A percentile compares a stretch with the other conserved stretches of the same genome.
phyloP scores from a whole-genome alignment of 1,140 invertebrate genomes.

The Caenorhabditis tropicalis region DNA sequence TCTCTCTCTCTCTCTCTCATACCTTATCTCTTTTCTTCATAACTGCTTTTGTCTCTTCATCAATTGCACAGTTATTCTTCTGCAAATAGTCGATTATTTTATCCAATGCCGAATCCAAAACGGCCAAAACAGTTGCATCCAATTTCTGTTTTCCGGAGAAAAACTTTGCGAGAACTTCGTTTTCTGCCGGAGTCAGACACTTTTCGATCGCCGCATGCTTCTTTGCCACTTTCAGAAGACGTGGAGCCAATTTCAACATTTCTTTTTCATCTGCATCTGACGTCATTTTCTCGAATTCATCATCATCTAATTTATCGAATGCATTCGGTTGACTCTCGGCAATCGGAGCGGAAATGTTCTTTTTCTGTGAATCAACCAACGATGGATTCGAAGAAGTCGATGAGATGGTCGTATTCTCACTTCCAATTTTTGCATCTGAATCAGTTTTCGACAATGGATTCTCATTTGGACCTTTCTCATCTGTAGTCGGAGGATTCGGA shows the following conservation, averaged over 20 bases:
- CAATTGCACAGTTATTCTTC: constrained; percentile 23
- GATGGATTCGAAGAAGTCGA: not conserved
- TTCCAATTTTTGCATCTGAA: not conserved
- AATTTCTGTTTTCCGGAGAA: constrained; percentile 23
- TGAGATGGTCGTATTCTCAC: not conserved
- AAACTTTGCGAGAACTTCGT: constrained; percentile 12
- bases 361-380: not conserved
- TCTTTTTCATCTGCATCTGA: constrained; percentile 23
- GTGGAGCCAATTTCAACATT: constrained; percentile 9
- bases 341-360: not conserved
- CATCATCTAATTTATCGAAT: constrained; percentile 19
- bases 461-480: too few relatives aligned
- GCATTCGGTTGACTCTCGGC: not conserved
- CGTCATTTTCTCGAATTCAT: constrained; percentile 36
- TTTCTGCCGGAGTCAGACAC: not conserved
- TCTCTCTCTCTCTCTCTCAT: too few relatives aligned
- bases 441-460: not conserved
- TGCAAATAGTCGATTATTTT: constrained; percentile 36
- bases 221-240: constrained; percentile 25
- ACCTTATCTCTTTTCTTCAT: constrained; percentile 30
- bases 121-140: not conserved
- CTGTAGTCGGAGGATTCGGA: too few relatives aligned
- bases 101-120: constrained; percentile 12
- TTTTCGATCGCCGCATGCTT: constrained; percentile 23
- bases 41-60: constrained; percentile 14